These are phyloP conservation scores for Augochlora pura DNA, from an alignment of 1,140 invertebrate genomes.

Conservation along the genomic window DNA sequence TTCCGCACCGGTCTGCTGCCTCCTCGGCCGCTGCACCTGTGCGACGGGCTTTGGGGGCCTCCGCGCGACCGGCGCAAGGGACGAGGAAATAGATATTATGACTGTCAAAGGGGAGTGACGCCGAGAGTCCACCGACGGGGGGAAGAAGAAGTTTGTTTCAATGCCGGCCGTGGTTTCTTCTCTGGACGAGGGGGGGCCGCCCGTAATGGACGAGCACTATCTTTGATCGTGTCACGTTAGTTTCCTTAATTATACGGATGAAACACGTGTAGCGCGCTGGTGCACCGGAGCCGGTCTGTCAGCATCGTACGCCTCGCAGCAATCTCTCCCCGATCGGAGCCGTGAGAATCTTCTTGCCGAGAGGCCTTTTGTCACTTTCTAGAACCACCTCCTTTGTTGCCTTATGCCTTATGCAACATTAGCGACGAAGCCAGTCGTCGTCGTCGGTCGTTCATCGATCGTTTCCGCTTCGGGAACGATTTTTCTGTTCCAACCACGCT, in stretches of 20 bases:
- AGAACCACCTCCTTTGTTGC: background rate
- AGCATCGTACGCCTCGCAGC: background rate
- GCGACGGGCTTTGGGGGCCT: constrained; percentile 42
- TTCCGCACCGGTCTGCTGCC: too few species aligned
- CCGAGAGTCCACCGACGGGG: background rate
- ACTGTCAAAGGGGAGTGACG: constrained; percentile 47
- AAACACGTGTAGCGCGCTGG: constrained; percentile 33
- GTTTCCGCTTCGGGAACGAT: background rate
- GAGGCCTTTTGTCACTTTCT: constrained; percentile 34
- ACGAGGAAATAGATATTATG: constrained; percentile 53
- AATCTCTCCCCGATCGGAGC: background rate
- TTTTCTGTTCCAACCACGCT: background rate
- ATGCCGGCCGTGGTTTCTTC: background rate
- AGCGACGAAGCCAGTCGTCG: background rate
- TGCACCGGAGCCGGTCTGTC: constrained; percentile 15
- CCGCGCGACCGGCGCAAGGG: constrained; percentile 49
- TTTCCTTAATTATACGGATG: constrained; percentile 51
- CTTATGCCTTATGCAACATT: background rate
- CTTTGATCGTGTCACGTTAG: constrained; percentile 46
- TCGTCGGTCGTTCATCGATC: background rate
- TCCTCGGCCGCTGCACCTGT: too few species aligned
- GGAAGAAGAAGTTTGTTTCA: constrained; percentile 19
- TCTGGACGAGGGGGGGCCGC: background rate
- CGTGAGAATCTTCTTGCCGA: constrained; percentile 43
- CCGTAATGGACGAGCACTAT: constrained; percentile 38